Conservation (phyloP, 2,888 invertebrate species). For the Cheilosia scutellata region DNA sequence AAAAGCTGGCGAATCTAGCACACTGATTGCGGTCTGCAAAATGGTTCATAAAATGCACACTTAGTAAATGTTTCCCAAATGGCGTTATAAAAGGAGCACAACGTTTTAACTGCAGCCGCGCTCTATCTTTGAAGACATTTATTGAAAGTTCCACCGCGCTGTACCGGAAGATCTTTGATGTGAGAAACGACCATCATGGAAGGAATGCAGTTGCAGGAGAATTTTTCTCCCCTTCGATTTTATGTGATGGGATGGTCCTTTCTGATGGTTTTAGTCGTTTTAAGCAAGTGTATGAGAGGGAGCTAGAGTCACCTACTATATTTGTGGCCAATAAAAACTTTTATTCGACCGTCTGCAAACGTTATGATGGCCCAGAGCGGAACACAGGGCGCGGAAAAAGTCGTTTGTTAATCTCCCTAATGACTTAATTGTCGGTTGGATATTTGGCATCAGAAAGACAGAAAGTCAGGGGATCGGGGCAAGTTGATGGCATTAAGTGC, state of each 20-base stretch:
- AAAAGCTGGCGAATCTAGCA: conserved; percentile 60
- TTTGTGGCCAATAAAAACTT: conserved; percentile 68
- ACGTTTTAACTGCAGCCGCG: conserved; percentile 43
- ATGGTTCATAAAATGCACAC: conserved; percentile 69
- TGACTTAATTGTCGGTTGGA: conserved; percentile 63
- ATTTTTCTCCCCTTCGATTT: conserved; percentile 9
- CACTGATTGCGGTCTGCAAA: conserved; percentile 65
- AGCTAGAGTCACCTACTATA: conserved; percentile 33
- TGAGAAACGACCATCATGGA: conserved; percentile 31
- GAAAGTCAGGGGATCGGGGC: background rate
- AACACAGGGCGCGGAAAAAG: conserved; percentile 27
- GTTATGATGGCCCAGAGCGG: conserved; percentile 30
- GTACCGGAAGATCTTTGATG: conserved; percentile 47
- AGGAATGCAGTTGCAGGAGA: background rate
- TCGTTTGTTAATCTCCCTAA: conserved; percentile 71
- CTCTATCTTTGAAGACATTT: conserved; percentile 66
- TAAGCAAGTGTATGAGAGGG: background rate
- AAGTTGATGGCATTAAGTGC: conserved; percentile 67
- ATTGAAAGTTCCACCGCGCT: conserved; percentile 62
- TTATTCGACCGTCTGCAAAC: conserved; percentile 59
- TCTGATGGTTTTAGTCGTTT: background rate
- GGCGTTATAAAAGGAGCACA: conserved; percentile 31
- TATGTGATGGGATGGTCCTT: conserved; percentile 9
- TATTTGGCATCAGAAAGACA: conserved; percentile 23
- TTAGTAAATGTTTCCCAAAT: conserved; percentile 54